Base-by-base conservation (phyloP, 2,797 vertebrate species). In the Falco biarmicus region DNA sequence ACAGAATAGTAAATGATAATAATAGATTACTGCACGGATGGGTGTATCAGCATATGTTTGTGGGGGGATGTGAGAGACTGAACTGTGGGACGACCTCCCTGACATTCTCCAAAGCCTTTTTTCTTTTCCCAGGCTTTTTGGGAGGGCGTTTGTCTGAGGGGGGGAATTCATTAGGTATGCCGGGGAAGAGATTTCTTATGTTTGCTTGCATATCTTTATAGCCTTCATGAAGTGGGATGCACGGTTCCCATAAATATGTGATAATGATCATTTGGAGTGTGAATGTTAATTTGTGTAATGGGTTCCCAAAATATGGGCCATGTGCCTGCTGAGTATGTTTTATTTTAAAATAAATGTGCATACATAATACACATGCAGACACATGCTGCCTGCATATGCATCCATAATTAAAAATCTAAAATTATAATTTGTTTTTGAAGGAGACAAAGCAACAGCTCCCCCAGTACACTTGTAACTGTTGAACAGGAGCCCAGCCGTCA, bases 321-420 rank as follows among this genome's bases (percentile, higher is more conserved):
- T 89, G 82, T 86, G 91, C 90, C 89, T 96, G 92, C 82, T 90
- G 79, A 96, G 74, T 87, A 57, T 56, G 84, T 94, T 89, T 96
- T 92, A 93, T 95, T 97, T 96, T 96, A 96, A 97, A 95, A 96
- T 95, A 94, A 94, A 81, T 87, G 84, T 95, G 92, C 80, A 93
- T 93, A 6, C 83, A 94, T 93, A 87, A 90, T 69, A 63, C 73
- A 89, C 84, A 93, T 68, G 66, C 64, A 96, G 84, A 92, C 90
- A 90, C 85, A 97, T 83, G 90, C 95, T 90, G 80, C 84, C 85
- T 89, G 81, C 78, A 71, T 86, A 92, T 79, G 91, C 81, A 95
- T 95, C 82, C 75, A 48, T 93, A 92, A 96, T 82, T 94, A 87
- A 89, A 94, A 87, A 95, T 96, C 87, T 94, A 87, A 96, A 97